These are phyloP conservation scores for Psephotus haematonotus DNA, from an alignment of 2,113 vertebrate genomes.

Conservation along the genomic window DNA sequence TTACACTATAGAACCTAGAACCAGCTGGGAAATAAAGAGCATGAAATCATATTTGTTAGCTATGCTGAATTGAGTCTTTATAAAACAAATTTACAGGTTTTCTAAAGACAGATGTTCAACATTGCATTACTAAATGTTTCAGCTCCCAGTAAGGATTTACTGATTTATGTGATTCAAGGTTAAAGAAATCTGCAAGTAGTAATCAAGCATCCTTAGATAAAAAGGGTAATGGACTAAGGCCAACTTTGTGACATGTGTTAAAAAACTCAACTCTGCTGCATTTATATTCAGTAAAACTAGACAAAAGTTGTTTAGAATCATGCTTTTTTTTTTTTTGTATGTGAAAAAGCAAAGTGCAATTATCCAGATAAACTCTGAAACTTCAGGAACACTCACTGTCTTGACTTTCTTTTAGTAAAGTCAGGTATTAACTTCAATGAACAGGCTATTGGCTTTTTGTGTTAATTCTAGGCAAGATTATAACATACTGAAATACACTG, in stretches of 20 bases:
- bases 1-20: conserved; percentile 31
- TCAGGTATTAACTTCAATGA: background rate
- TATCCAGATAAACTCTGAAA: background rate
- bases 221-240: background rate
- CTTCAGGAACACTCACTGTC: background rate
- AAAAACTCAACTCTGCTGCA: background rate
- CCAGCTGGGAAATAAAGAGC: conserved; percentile 33
- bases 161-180: conserved; percentile 40
- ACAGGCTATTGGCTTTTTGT: background rate
- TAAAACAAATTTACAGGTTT: conserved; percentile 57
- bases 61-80: conserved; percentile 40
- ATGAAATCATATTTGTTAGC: conserved; percentile 52
- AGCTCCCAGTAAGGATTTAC: conserved; percentile 20
- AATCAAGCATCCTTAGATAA: conserved; percentile 21
- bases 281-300: background rate
- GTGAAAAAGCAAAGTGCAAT: background rate
- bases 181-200: conserved; percentile 39
- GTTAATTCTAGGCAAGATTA: background rate
- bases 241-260: background rate
- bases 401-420: background rate
- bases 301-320: background rate
- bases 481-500: background rate
- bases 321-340: background rate
- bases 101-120: conserved; percentile 51
- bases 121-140: conserved; percentile 20